These are phyloP conservation scores for Drosophila meridiana DNA, from an alignment of 2,888 invertebrate species.

Conservation along the genomic window DNA sequence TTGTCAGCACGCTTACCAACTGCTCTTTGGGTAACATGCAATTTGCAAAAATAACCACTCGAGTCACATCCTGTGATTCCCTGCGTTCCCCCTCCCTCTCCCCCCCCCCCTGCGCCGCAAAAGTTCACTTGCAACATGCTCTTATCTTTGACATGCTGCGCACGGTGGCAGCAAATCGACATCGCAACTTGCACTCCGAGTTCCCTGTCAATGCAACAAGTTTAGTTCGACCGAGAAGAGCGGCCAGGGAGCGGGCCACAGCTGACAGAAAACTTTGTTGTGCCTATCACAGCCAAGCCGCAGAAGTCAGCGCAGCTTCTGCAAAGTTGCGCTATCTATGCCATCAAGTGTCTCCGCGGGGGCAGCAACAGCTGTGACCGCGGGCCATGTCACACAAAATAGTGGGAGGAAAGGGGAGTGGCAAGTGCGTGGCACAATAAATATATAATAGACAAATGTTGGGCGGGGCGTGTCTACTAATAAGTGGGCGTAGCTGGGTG, in stretches of 20 bases:
- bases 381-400: slow-evolving; percentile 33
- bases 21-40: slow-evolving; percentile 42
- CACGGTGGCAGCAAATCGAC: slow-evolving; percentile 36
- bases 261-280: slow-evolving; percentile 64
- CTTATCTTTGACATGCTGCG: slow-evolving; percentile 57
- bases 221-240: slow-evolving; percentile 27
- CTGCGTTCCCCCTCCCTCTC: not conserved
- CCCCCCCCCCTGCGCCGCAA: not conserved
- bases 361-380: slow-evolving; percentile 23
- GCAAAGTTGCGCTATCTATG: slow-evolving; percentile 55
- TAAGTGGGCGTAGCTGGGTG: slow-evolving; percentile 12
- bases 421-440: slow-evolving; percentile 56
- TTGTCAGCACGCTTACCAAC: slow-evolving; percentile 61
- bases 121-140: slow-evolving; percentile 43
- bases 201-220: slow-evolving; percentile 75
- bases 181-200: slow-evolving; percentile 38
- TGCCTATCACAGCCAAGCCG: slow-evolving; percentile 68
- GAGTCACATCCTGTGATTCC: slow-evolving; percentile 20
- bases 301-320: slow-evolving; percentile 63
- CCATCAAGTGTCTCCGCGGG: slow-evolving; percentile 18
- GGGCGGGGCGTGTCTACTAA: slow-evolving; percentile 49
- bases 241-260: not conserved
- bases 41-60: slow-evolving; percentile 60
- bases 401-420: slow-evolving; percentile 1
- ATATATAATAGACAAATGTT: slow-evolving; percentile 63